phyloP scores from a whole-genome alignment of 1,140 invertebrate species.

The Brachystomella parvula region DNA sequence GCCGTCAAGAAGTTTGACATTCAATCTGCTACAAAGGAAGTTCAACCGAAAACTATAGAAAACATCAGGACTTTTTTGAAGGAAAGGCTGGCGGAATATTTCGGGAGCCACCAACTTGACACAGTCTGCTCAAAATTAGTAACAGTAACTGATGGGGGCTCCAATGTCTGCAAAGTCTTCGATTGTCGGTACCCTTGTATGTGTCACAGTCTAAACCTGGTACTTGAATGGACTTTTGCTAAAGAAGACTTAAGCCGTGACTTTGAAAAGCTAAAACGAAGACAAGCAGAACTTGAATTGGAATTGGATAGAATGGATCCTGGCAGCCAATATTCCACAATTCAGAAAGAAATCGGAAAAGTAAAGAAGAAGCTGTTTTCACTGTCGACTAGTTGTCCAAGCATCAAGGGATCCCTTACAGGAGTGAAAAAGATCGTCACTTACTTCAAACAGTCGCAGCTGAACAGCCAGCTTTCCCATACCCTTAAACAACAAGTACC shows the following conservation, averaged over 20 bases:
- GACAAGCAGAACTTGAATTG: not conserved
- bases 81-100: conserved; percentile 3
- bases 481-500: conserved; percentile 19
- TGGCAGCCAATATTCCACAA: not conserved
- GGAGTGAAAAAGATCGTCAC: conserved; percentile 6
- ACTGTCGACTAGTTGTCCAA: conserved; percentile 3
- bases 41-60: conserved; percentile 3
- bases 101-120: not conserved
- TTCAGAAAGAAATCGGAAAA: not conserved
- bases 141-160: conserved; percentile 19
- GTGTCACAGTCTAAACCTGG: conserved; percentile 22
- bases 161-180: conserved; percentile 15
- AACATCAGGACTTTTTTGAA: conserved; percentile 7
- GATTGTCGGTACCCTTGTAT: conserved; percentile 7
- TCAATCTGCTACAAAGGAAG: not conserved
- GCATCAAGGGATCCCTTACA: not conserved
- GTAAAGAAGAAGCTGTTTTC: conserved; percentile 7
- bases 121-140: not conserved
- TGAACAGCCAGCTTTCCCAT: not conserved
- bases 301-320: not conserved
- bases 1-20: conserved; percentile 14
- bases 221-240: conserved; percentile 9
- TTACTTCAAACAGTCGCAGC: conserved; percentile 13
- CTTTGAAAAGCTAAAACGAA: not conserved
- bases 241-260: not conserved